Percentiles rank a stretch among this genome's conserved stretches.
Conservation (phyloP, 92 coral and sea anemone genomes). For the Ricordea florida region DNA sequence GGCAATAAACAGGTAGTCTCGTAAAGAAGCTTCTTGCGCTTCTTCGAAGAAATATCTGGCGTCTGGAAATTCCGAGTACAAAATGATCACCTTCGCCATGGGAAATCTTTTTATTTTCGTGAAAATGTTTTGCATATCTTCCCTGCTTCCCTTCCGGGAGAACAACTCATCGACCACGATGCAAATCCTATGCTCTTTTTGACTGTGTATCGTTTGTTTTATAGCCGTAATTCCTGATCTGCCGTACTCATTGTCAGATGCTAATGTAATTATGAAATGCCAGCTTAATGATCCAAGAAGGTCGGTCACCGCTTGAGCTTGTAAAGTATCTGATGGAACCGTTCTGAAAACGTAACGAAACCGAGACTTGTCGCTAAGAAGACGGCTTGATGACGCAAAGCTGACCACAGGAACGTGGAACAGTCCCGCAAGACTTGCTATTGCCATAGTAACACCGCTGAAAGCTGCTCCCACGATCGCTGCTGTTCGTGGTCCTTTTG, state of each 20-base stretch:
- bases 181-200: constrained; percentile 37
- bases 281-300: constrained; percentile 41
- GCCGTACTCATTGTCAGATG: constrained; percentile 75
- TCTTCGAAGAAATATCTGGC: constrained; percentile 64
- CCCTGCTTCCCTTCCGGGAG: constrained; percentile 51
- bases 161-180: constrained; percentile 61
- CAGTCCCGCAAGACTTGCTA: constrained; percentile 76
- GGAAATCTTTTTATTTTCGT: constrained; percentile 31
- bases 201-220: constrained; percentile 43
- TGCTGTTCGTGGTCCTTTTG: constrained; percentile 45
- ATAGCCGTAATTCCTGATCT: constrained; percentile 69
- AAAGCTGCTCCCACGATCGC: constrained; percentile 86
- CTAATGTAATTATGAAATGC: constrained; percentile 54
- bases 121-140: constrained; percentile 25
- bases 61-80: constrained; percentile 74
- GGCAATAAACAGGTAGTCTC: constrained; percentile 64
- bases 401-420: constrained; percentile 84
- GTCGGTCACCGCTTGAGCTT: constrained; percentile 67
- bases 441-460: constrained; percentile 88
- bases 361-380: constrained; percentile 73
- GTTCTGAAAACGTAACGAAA: constrained; percentile 78
- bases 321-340: constrained; percentile 69
- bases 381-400: constrained; percentile 80
- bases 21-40: constrained; percentile 39
- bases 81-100: constrained; percentile 53